Base-by-base conservation (phyloP, 2,888 invertebrate genomes). In the Calameuta idolon region DNA sequence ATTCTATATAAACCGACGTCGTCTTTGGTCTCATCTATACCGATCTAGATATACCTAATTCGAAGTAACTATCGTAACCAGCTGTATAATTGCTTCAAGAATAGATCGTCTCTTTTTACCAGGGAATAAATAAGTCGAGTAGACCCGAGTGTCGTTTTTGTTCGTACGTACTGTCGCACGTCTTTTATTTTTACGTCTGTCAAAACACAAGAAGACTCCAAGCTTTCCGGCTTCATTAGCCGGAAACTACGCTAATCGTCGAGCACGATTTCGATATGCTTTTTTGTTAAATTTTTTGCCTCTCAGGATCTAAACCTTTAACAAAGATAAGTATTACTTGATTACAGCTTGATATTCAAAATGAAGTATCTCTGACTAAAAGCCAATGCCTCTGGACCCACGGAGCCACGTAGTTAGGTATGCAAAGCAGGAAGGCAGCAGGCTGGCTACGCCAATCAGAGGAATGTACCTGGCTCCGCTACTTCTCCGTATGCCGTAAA, bases 401-500 rank as follows among this genome's bases (percentile, higher is more conserved):
- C 78, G 71, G 71, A 81, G 35, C 85, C 81, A 79, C 79, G 83
- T 89, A 87, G 88, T 88, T 88, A 88, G 87, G 85, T 88, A 88
- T 88, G 88, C 89, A 87, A 88, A 88, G 84, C 85, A 85, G 84
- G 80, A 84, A 86, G 80, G 83, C 84, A 55, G 55, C 23, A 81
- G 75, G 71, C 69, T 82, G 83, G 83, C 86, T 78, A 80, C 84
- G 82, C 84, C 88, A 89, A 88, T 88, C 88, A 87, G 85, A 81
- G 83, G 76, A 83, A 85, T 86, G 73, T 79, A 74, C 80, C 74
- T 69, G 34, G 30, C 55, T 5, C 71, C 31, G n/a, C 37, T 40
- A 79, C 75, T 69, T 40, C 69, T 4, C 23, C 68, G 73, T 40
- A 30, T 33, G 31, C 68, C 68, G 12, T 35, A 40, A 73, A 69